Base-by-base conservation (phyloP, 2,888 invertebrate genomes). In the Lissocephala sabroskyi region DNA sequence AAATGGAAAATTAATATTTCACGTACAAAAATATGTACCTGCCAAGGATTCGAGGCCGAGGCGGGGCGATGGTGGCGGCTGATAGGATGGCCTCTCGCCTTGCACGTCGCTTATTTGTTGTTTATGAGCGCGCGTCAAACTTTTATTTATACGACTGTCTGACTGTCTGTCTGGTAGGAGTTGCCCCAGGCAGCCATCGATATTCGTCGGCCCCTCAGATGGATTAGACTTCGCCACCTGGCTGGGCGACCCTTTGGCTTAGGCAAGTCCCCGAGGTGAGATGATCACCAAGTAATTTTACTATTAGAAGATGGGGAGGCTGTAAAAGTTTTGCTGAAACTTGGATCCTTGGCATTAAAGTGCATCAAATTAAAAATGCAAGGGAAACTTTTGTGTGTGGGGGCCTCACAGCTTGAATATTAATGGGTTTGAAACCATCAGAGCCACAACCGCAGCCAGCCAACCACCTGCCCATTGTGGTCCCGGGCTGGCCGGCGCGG, bases 1-100 rank as follows among this genome's bases (percentile, higher is more conserved):
- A 35, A 61, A 65, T 74, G 62, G 53, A 57, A 62, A 58, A 74
- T 63, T 46, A 62, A 59, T 56, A 62, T 59, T 60, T 66, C 41
- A 51, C 48, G 42, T 49, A 51, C 49, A 40, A 43, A 62, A 75
- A 62, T 52, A 60, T 65, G 60, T 53, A 58, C 49, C 23, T 39
- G 45, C 40, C n/a, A n/a, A n/a, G n/a, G n/a, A n/a, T n/a, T n/a
- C n/a, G n/a, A n/a, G n/a, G n/a, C n/a, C n/a, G n/a, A n/a, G n/a
- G n/a, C n/a, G n/a, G n/a, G n/a, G n/a, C n/a, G n/a, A n/a, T n/a
- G n/a, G n/a, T n/a, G n/a, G n/a, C n/a, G n/a, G n/a, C n/a, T n/a
- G n/a, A n/a, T n/a, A n/a, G n/a, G n/a, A n/a, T n/a, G n/a, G n/a
- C n/a, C n/a, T n/a, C n/a, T n/a, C n/a, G n/a, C n/a, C 14, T 16